Percentiles rank a stretch among this genome's conserved stretches.
These are phyloP conservation scores for Ochropacha duplaris DNA, from an alignment of 2,888 invertebrate genomes.

Conservation along the genomic window DNA sequence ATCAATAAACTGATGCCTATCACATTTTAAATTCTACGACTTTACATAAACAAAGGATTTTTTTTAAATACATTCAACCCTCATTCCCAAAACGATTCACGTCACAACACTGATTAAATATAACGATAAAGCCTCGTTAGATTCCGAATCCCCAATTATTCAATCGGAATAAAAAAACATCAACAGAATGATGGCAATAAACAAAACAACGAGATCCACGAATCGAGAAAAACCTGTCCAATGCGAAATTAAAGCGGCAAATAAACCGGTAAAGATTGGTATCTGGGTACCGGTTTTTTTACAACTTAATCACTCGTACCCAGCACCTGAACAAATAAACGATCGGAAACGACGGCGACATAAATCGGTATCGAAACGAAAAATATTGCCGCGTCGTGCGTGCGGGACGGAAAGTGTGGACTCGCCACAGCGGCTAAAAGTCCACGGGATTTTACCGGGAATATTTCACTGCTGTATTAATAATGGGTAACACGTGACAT, in stretches of 20 bases:
- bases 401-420: conserved; percentile 12
- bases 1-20: too few relatives aligned
- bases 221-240: conserved; percentile 21
- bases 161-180: conserved; percentile 23
- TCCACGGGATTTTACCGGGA: not conserved
- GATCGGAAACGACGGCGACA: conserved; percentile 36
- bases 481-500: not conserved
- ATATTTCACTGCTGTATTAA: not conserved
- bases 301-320: conserved; percentile 40
- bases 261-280: conserved; percentile 11
- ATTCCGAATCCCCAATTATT: conserved; percentile 23
- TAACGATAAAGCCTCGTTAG: conserved; percentile 17
- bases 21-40: not conserved
- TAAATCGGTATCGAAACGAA: conserved; percentile 39
- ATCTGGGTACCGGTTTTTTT: conserved; percentile 11
- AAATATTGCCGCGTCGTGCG: conserved; percentile 31
- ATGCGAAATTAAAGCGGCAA: conserved; percentile 21
- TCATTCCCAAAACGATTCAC: not conserved
- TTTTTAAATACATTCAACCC: not conserved
- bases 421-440: not conserved
- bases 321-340: conserved; percentile 41
- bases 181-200: conserved; percentile 18
- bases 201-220: conserved; percentile 27
- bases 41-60: not conserved
- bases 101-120: conserved; percentile 1